phyloP scores from a whole-genome alignment of 2,797 vertebrate genomes.

The Oreochromis mossambicus region DNA sequence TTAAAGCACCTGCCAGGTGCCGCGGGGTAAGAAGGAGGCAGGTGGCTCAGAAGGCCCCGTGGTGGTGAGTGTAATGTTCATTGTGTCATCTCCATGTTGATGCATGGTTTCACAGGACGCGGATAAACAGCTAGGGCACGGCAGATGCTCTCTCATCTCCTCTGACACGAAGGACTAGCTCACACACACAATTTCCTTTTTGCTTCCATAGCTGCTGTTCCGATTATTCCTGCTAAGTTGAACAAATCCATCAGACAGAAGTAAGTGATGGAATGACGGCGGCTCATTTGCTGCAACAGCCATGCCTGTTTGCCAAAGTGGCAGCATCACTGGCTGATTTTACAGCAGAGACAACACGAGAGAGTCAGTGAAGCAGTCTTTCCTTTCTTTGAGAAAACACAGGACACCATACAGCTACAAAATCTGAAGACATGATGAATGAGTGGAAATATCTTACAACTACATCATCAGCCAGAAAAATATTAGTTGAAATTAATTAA shows the following conservation, averaged over 20 bases:
- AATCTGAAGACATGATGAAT: not conserved
- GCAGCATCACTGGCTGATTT: not conserved
- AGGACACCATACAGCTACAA: fast-evolving
- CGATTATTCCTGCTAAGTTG: constrained; percentile 18
- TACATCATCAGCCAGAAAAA: not conserved
- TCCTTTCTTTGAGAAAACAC: not conserved
- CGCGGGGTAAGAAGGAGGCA: not conserved
- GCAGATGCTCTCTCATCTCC: constrained; percentile 26
- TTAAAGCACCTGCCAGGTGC: constrained; percentile 29
- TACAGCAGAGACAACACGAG: not conserved
- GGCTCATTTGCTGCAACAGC: not conserved
- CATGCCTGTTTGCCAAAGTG: not conserved
- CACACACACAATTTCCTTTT: not conserved
- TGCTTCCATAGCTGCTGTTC: not conserved
- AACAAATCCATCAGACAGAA: constrained; percentile 36
- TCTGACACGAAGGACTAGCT: not conserved
- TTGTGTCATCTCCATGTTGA: constrained; percentile 55
- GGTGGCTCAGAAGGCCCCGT: constrained; percentile 5
- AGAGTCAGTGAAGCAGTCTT: not conserved
- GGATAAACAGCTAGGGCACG: constrained; percentile 1
- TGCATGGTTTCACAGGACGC: constrained; percentile 55
- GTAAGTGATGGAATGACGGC: not conserved
- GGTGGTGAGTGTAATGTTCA: not conserved
- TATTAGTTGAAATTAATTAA: not conserved
- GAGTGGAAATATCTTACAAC: not conserved